Conservation (phyloP, 1,140 invertebrate genomes). For the Hydropsyche tenuis region DNA sequence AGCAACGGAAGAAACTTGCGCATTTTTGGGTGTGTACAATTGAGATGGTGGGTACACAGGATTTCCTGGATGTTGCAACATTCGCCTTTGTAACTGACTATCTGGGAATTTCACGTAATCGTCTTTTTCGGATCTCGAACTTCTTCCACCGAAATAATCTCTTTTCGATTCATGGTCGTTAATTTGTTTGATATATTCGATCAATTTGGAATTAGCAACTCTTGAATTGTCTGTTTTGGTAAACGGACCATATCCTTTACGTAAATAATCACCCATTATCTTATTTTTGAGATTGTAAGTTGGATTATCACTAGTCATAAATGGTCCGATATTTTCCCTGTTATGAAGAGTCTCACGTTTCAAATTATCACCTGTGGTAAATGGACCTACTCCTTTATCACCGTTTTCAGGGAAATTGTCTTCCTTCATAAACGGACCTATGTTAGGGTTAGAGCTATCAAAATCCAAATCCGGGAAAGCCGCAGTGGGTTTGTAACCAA, state of each 20-base stretch:
- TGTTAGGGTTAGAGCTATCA: constrained; percentile 51
- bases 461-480: constrained; percentile 57
- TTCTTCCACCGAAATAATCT: constrained; percentile 63
- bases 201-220: constrained; percentile 64
- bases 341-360: constrained; percentile 53
- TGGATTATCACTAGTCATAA: constrained; percentile 56
- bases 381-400: constrained; percentile 57
- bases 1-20: constrained; percentile 60
- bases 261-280: constrained; percentile 58
- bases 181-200: constrained; percentile 70
- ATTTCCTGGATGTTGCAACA: constrained; percentile 71
- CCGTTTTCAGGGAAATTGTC: constrained; percentile 58
- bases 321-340: constrained; percentile 53
- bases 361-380: constrained; percentile 62
- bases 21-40: constrained; percentile 64
- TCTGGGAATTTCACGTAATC: constrained; percentile 57
- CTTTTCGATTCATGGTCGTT: constrained; percentile 67
- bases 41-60: constrained; percentile 69
- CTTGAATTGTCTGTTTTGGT: constrained; percentile 66
- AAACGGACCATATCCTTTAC: constrained; percentile 64
- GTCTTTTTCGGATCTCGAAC: constrained; percentile 59
- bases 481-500: constrained; percentile 69
- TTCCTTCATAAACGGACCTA: constrained; percentile 61
- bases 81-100: constrained; percentile 69
- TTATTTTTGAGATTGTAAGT: constrained; percentile 56